Evolutionary conservation across 2,888 invertebrate genomes (phyloP).

Genomic region (Amiota mariae): DNA sequence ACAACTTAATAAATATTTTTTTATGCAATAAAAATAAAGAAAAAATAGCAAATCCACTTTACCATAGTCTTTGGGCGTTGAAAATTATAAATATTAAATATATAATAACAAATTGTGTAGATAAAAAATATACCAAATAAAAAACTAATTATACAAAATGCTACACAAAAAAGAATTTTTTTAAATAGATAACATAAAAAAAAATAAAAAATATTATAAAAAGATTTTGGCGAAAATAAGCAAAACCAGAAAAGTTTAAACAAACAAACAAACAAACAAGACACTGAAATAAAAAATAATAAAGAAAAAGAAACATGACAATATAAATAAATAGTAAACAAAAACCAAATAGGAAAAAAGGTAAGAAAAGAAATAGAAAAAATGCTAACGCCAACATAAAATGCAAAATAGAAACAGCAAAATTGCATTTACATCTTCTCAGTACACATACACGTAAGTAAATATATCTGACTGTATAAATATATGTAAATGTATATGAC

Average conservation of each 20-base stretch:
- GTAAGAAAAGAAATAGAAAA: no score
- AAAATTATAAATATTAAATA: conserved; percentile 8
- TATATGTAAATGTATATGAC: neutral
- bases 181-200: neutral
- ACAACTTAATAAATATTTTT: conserved; percentile 22
- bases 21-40: neutral
- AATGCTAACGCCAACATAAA: no score
- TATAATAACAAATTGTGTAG: conserved; percentile 3
- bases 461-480: neutral
- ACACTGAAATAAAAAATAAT: neutral
- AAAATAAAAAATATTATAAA: neutral
- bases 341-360: neutral
- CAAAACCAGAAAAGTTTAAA: conserved; percentile 15
- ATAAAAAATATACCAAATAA: neutral
- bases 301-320: neutral
- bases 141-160: neutral
- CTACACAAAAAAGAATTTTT: no score
- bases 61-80: conserved; percentile 1
- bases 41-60: conserved; percentile 13
- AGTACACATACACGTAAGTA: neutral
- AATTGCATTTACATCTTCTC: no score
- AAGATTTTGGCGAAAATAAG: neutral
- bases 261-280: neutral
- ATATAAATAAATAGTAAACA: neutral
- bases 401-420: no score